phyloP scores from a whole-genome alignment of 2,797 vertebrate species.

The Brotula barbata region DNA sequence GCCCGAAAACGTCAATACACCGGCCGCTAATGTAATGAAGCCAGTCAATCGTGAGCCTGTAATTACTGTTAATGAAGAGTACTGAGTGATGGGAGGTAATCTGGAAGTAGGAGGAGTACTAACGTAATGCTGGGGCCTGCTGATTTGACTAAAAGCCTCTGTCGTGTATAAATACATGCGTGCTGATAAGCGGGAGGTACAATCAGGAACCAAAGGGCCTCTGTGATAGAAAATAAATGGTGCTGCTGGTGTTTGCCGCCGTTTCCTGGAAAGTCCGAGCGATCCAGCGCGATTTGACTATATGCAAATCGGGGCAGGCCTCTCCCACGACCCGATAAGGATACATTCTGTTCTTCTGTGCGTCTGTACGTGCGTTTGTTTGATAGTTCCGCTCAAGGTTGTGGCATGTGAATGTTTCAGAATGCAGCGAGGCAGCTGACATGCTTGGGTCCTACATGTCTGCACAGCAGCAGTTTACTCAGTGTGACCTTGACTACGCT shows the following conservation, averaged over 20 bases:
- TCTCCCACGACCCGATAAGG: background rate
- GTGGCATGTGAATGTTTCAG: constrained; percentile 5
- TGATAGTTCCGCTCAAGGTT: background rate
- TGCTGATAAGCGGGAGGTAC: constrained; percentile 23
- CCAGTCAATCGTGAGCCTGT: constrained; percentile 45
- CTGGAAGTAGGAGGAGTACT: too few relatives aligned
- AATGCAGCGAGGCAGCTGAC: constrained; percentile 45
- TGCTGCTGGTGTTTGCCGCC: constrained; percentile 20
- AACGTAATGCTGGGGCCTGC: constrained; percentile 17
- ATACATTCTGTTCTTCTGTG: background rate
- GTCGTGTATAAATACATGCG: background rate
- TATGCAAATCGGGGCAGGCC: constrained; percentile 61
- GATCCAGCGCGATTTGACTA: constrained; percentile 61
- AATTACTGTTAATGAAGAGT: constrained; percentile 60
- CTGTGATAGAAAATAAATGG: constrained; percentile 4
- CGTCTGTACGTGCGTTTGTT: background rate
- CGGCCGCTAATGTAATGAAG: constrained; percentile 52
- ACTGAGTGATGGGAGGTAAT: constrained; percentile 34
- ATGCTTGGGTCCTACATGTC: constrained; percentile 13
- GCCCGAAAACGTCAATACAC: constrained; percentile 31
- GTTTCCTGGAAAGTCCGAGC: constrained; percentile 37
- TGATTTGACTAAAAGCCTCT: constrained; percentile 9
- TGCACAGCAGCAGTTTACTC: constrained; percentile 48
- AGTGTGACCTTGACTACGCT: constrained; percentile 66
- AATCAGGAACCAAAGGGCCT: constrained; percentile 23